phyloP scores from a whole-genome alignment of 92 coral and sea anemone genomes.

The Diadumene lineata region DNA sequence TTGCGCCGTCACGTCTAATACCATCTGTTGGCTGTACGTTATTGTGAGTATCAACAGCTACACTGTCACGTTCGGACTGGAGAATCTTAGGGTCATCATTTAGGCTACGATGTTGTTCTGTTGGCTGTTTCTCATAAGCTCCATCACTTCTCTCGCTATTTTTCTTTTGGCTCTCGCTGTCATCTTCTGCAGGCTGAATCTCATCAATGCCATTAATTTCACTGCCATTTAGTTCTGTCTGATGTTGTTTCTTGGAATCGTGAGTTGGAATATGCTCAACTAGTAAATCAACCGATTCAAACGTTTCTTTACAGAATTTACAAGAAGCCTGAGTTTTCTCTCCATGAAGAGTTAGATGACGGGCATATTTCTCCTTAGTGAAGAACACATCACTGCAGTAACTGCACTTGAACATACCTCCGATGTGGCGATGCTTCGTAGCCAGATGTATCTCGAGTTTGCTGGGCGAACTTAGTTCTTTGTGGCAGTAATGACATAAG shows the following conservation, averaged over 20 bases:
- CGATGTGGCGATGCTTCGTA: constrained; percentile 8
- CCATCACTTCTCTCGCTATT: no score
- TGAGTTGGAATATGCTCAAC: constrained; percentile 16
- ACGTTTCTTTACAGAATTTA: constrained; percentile 5
- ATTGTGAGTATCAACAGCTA: no score
- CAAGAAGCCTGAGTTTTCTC: background rate
- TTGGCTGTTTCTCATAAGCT: no score
- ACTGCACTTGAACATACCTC: constrained; percentile 15
- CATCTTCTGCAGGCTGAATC: no score
- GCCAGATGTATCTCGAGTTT: constrained; percentile 17
- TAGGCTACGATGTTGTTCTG: no score
- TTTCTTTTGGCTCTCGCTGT: no score
- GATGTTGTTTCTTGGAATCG: background rate
- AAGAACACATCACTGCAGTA: constrained; percentile 10
- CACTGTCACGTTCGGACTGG: no score
- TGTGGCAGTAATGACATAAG: constrained; percentile 12
- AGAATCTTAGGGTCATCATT: no score
- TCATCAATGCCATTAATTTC: no score
- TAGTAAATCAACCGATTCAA: constrained; percentile 5
- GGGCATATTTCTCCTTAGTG: background rate
- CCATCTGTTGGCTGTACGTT: no score
- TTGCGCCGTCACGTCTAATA: no score
- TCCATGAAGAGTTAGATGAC: constrained; percentile 13
- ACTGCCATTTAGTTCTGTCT: no score
- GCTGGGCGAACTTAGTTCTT: background rate